phyloP scores from a whole-genome alignment of 92 coral and sea anemone species.

The Phenganax subtilis region DNA sequence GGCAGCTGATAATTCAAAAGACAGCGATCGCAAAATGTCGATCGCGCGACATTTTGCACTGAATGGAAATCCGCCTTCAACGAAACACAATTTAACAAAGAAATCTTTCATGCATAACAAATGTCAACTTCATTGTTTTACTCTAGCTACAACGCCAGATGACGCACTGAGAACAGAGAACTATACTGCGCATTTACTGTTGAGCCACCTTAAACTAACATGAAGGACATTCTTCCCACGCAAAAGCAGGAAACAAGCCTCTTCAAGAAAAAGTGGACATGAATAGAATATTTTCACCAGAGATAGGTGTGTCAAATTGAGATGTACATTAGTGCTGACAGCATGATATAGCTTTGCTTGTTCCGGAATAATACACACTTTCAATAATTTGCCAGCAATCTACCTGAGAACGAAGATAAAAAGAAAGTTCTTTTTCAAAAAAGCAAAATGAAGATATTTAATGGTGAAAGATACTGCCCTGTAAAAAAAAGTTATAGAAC shows the following conservation, averaged over 20 bases:
- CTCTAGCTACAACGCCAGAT: not conserved
- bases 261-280: not conserved
- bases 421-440: not conserved
- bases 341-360: constrained; percentile 31
- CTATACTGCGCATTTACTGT: not conserved
- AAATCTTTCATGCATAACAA: no score
- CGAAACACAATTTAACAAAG: no score
- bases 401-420: not conserved
- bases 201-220: not conserved
- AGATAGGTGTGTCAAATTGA: constrained; percentile 14
- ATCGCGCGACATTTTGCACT: no score
- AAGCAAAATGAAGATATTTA: not conserved
- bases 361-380: constrained; percentile 41
- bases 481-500: not conserved
- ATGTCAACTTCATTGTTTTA: no score
- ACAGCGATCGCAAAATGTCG: no score
- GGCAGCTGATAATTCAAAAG: no score
- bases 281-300: not conserved
- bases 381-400: constrained; percentile 17
- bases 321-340: constrained; percentile 29
- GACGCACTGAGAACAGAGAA: not conserved
- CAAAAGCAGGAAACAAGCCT: not conserved
- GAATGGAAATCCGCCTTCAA: no score
- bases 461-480: no score
- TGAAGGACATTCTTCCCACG: constrained; percentile 4